Base-by-base conservation (phyloP, 2,113 vertebrate genomes). In the Seriola rivoliana region DNA sequence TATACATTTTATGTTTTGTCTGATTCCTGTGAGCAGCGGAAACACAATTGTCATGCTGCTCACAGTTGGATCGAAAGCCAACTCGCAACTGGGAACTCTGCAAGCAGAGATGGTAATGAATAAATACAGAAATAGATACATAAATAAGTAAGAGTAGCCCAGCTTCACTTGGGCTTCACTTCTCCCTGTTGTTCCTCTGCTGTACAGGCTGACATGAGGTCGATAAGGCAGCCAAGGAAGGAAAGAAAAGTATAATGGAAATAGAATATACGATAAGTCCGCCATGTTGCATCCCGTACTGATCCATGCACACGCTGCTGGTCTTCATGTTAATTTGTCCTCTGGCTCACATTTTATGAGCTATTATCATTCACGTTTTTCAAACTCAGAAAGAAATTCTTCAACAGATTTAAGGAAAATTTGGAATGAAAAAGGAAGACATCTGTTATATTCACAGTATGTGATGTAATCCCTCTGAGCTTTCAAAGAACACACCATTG, bases 61-160 rank as follows among this genome's bases (percentile, higher is more conserved):
- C 92, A 92, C 88, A 88, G 71, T 57, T 59, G 65, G 80, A 91
- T 78, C n/a, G 57, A 90, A 90, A 85, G 71, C 58, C 80, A 84
- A 80, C 66, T 60, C 50, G 21, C 80, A 87, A 87, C 73, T 63
- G 78, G 82, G 85, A 88, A 67, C 64, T 76, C 75, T 64, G 76
- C 82, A 34, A 92, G 90, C 72, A 80, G 71, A 85, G 71, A 68
- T 66, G 62, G 66, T 86, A 88, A 92, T 90, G 86, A 92, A 94
- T 93, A 94, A 92, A 94, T 93, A 93, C 83, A 89, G 87, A 92
- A 94, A 94, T 79, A 89, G 91, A 91, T 85, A 91, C 85, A 94
- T 94, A 90, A 94, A 95, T 94, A 93, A 93, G 80, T 92, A 86
- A 91, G 83, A 78, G 83, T 77, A 80, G 76, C 73, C 85, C 25